Base-by-base conservation (phyloP, 1,140 invertebrate species). In the Gonioctena quinquepunctata region DNA sequence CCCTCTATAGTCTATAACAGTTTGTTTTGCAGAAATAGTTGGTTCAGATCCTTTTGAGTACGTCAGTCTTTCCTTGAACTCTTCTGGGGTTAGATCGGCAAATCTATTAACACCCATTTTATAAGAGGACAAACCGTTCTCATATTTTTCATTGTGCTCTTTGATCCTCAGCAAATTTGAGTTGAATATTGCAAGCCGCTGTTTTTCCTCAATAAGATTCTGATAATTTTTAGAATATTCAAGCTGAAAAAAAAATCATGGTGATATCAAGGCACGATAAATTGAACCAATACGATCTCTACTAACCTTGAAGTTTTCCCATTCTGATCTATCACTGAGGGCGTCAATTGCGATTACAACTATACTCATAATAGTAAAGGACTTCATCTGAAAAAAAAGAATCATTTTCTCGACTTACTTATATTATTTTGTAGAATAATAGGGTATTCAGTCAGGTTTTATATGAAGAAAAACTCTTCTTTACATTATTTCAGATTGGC, bases 131-230 rank as follows among this genome's bases (percentile, higher is more conserved):
- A 87, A 74, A 0, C 93, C 93, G 48, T 83, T 76, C 72, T 89
- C 87, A 42, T 13, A 42, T 86, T 54, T 23, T 85, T 48, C 16
- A 27, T 97, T 97, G 79, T 97, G 95, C 76, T 90, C 88, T 22
- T 91, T 91, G 81, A 97, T 93, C 80, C 90, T 91, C 74, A 91
- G 87, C 76, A 89, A 90, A 81, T 95, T 96, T 78, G 95, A 91
- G 81, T 93, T 88, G 80, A 90, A 96, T 66, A 96, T 92, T 83
- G 94, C 94, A 85, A 92, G 86, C 16, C 94, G 88, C 80, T 93
- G 93, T 70, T 87, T 86, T 80, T 96, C 94, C 80, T 96, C 94
- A 0, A 54, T 18, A n/a, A 18, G 13, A 18, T 22, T 54, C 18
- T 18, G 33, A 42, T 42, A 42, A 13, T 8, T 13, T 3, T 42